These are phyloP conservation scores for Pomphorhynchus laevis DNA, from an alignment of 1,140 invertebrate species.

Conservation along the genomic window DNA sequence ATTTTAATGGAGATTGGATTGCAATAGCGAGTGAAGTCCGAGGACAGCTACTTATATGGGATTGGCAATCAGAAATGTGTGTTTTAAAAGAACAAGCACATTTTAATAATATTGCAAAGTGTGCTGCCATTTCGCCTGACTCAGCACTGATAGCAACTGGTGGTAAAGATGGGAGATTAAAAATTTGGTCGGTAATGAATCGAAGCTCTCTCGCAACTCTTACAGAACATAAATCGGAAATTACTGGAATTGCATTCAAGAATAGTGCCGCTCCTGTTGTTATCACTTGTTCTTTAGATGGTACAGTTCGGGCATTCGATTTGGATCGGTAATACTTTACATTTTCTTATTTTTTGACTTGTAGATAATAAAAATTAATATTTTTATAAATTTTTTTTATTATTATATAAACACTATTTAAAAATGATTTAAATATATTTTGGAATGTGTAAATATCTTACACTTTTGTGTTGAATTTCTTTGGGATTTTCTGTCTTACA, in stretches of 20 bases:
- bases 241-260: constrained; percentile 38
- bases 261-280: constrained; percentile 59
- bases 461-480: too few relatives aligned
- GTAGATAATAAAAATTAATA: too few relatives aligned
- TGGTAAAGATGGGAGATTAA: constrained; percentile 63
- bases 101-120: constrained; percentile 39
- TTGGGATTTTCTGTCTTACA: too few relatives aligned
- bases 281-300: constrained; percentile 54
- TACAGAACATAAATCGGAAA: constrained; percentile 40
- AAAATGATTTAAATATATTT: background rate
- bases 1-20: constrained; percentile 62
- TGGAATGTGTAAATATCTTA: too few relatives aligned
- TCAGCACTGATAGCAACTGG: constrained; percentile 57
- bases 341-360: background rate
- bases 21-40: constrained; percentile 36
- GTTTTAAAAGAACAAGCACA: constrained; percentile 85
- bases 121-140: constrained; percentile 52
- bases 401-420: background rate
- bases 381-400: background rate
- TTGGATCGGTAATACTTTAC: constrained; percentile 28
- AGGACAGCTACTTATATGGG: constrained; percentile 73
- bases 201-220: constrained; percentile 85
- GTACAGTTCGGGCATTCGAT: constrained; percentile 72
- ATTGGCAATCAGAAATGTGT: constrained; percentile 95
- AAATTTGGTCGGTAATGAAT: constrained; percentile 53